phyloP scores from a whole-genome alignment of 2,888 invertebrate species.

The Acrocyrtus sp. region DNA sequence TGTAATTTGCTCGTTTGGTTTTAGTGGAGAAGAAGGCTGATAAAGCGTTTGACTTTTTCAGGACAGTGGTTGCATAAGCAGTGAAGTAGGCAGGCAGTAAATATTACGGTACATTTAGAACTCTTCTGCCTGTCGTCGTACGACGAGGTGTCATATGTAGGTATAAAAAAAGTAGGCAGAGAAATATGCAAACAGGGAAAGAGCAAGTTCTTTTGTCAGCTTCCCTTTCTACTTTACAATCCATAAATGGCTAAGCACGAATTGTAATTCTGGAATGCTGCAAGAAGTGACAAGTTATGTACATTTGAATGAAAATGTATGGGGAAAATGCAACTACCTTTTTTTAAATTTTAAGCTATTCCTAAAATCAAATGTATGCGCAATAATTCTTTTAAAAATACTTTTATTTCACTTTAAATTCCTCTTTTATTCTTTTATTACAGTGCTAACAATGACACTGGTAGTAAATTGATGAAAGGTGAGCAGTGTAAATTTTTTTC shows the following conservation, averaged over 20 bases:
- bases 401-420: too few species aligned
- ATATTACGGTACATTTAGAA: constrained; percentile 36
- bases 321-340: background rate
- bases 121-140: too few species aligned
- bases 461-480: too few species aligned
- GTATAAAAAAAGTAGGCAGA: too few species aligned
- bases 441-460: too few species aligned
- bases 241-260: constrained; percentile 49
- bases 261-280: constrained; percentile 27
- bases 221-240: constrained; percentile 26
- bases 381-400: too few species aligned
- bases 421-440: too few species aligned
- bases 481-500: too few species aligned
- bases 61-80: constrained; percentile 11
- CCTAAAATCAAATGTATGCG: too few species aligned
- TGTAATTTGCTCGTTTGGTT: background rate
- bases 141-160: too few species aligned
- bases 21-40: constrained; percentile 3
- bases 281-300: background rate
- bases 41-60: constrained; percentile 12
- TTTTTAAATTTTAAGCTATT: background rate
- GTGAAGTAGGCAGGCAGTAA: too few species aligned
- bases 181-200: constrained; percentile 8
- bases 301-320: constrained; percentile 10
- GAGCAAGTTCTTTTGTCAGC: constrained; percentile 12